Evolutionary conservation across 2,888 invertebrate species (phyloP).

Genomic region (Gymnoscelis rufifasciata): DNA sequence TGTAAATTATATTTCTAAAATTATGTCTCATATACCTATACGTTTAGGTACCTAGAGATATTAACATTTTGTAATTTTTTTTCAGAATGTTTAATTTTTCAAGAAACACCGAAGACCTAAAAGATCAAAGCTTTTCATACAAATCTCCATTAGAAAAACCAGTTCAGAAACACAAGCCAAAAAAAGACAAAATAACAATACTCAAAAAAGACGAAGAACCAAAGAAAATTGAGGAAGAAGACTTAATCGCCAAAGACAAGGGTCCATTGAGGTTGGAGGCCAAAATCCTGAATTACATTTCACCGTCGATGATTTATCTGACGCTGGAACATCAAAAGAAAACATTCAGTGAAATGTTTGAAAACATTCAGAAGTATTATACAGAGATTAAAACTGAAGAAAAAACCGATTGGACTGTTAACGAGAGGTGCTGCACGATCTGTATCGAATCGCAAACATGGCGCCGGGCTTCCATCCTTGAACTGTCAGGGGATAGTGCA

Average conservation of each 20-base stretch:
- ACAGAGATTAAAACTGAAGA: slow-evolving; percentile 37
- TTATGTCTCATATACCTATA: too few species aligned
- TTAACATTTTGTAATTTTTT: slow-evolving; percentile 18
- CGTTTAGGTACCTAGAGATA: too few species aligned
- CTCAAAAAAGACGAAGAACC: slow-evolving; percentile 36
- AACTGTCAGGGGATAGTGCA: slow-evolving; percentile 52
- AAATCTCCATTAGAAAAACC: slow-evolving; percentile 41
- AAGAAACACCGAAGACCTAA: slow-evolving; percentile 34
- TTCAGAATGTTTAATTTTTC: slow-evolving; percentile 57
- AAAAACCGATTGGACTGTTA: slow-evolving; percentile 68
- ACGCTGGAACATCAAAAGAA: slow-evolving; percentile 67
- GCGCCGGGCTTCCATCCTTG: slow-evolving; percentile 79
- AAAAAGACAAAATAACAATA: slow-evolving; percentile 32
- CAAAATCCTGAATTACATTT: slow-evolving; percentile 66
- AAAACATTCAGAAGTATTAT: slow-evolving; percentile 78
- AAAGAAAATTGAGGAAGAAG: slow-evolving; percentile 32
- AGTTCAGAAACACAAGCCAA: slow-evolving; percentile 19
- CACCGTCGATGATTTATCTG: slow-evolving; percentile 81
- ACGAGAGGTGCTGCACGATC: slow-evolving; percentile 68
- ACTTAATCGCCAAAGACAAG: slow-evolving; percentile 63
- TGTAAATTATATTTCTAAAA: too few species aligned
- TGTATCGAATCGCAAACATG: slow-evolving; percentile 76
- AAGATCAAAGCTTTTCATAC: slow-evolving; percentile 47
- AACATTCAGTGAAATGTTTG: slow-evolving; percentile 65
- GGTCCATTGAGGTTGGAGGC: slow-evolving; percentile 73